Percentiles rank a stretch among this genome's conserved stretches.
These are phyloP conservation scores for Epistrophe grossulariae DNA, from an alignment of 2,888 invertebrate genomes.

Conservation along the genomic window DNA sequence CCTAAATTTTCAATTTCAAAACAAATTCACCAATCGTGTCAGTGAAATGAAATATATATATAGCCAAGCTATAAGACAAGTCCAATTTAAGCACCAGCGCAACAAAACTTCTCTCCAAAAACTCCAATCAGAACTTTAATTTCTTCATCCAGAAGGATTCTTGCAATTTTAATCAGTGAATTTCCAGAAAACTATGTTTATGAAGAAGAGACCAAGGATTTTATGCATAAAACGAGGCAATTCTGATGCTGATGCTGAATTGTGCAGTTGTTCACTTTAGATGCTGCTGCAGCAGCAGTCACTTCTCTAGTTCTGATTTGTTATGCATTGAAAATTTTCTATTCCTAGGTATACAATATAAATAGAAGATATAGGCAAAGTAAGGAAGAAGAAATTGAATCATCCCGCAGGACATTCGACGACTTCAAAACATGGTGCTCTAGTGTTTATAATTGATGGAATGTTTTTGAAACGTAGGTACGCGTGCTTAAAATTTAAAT, in stretches of 20 bases:
- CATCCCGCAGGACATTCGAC: conserved; percentile 62
- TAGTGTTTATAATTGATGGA: background rate
- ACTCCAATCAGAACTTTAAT: conserved; percentile 67
- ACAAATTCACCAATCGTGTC: conserved; percentile 24
- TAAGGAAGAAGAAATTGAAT: conserved; percentile 51
- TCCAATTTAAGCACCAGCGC: background rate
- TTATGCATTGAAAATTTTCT: conserved; percentile 68
- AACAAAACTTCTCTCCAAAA: conserved; percentile 37
- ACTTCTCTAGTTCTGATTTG: conserved; percentile 53
- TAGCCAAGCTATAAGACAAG: background rate
- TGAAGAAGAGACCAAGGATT: background rate
- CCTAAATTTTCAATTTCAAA: conserved; percentile 54
- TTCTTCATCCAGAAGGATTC: conserved; percentile 55
- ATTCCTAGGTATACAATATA: background rate
- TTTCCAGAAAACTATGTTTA: conserved; percentile 48
- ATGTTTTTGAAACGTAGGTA: conserved; percentile 29
- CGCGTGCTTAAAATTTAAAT: conserved; percentile 62
- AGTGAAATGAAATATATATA: background rate
- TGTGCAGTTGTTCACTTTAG: conserved; percentile 54
- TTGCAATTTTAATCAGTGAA: conserved; percentile 67
- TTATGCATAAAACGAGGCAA: conserved; percentile 30
- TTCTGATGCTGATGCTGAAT: conserved; percentile 10
- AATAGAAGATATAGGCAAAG: background rate
- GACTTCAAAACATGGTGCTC: background rate
- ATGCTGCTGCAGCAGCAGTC: conserved; percentile 38